Evolutionary conservation across 2,888 invertebrate species (phyloP).

Genomic region (Laothoe populi): DNA sequence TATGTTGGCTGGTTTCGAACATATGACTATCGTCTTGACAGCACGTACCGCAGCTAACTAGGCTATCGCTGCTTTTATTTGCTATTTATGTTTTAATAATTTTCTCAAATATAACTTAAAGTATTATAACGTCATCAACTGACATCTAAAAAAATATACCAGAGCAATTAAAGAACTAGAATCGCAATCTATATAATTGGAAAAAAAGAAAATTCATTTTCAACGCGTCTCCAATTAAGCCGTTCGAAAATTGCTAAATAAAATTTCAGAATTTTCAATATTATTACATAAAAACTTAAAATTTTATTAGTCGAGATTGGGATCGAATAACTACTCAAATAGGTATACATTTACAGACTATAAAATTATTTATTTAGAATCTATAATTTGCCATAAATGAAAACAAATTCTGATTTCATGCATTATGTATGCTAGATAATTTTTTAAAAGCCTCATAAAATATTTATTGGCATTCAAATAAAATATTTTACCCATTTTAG

Average conservation of each 20-base stretch:
- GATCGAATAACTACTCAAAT: background rate
- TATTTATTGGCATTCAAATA: background rate
- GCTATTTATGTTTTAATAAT: no score
- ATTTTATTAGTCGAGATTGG: slow-evolving; percentile 4
- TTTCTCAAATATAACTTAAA: background rate
- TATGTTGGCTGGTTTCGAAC: no score
- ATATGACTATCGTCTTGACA: no score
- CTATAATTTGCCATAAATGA: background rate
- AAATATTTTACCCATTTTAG: background rate
- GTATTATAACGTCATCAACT: background rate
- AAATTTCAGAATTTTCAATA: background rate
- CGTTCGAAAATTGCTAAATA: background rate
- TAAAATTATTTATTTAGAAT: background rate
- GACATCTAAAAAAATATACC: background rate
- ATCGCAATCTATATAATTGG: slow-evolving; percentile 2
- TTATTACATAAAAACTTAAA: slow-evolving; percentile 1
- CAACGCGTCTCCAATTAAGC: slow-evolving; percentile 6
- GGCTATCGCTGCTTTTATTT: no score
- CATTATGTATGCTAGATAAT: background rate
- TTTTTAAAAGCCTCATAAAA: background rate
- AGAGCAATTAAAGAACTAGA: background rate
- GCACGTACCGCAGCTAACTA: no score
- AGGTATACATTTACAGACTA: background rate
- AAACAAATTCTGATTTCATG: background rate
- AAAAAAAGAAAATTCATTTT: background rate